Percentiles rank a stretch among this genome's conserved stretches.
Evolutionary conservation across 2,113 vertebrate species (phyloP).

Genomic region (Coturnix japonica): DNA sequence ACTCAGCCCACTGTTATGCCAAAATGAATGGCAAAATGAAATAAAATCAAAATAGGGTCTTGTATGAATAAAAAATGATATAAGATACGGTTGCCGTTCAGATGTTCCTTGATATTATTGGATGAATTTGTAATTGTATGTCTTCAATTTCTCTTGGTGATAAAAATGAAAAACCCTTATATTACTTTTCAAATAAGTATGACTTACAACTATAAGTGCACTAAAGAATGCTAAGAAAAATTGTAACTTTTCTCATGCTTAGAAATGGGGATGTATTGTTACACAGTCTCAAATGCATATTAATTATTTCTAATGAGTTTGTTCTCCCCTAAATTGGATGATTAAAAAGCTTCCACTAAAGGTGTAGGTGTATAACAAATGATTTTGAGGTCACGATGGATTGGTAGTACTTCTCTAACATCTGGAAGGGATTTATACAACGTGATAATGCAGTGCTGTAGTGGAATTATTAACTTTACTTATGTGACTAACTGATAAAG

Average conservation of each 20-base stretch:
- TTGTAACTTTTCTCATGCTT: background rate
- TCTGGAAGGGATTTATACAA: conserved; percentile 16
- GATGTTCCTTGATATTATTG: background rate
- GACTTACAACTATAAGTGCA: background rate
- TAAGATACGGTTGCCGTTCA: background rate
- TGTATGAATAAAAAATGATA: background rate
- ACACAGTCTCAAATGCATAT: background rate
- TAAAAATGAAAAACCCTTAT: background rate
- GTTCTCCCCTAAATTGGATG: background rate
- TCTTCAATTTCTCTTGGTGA: background rate
- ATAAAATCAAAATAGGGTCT: background rate
- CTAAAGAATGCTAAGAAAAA: background rate
- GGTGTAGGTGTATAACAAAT: background rate
- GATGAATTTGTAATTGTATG: background rate
- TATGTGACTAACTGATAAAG: conserved; percentile 31
- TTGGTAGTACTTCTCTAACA: background rate
- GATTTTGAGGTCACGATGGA: background rate
- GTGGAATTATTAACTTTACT: conserved; percentile 25
- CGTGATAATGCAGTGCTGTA: background rate
- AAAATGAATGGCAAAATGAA: background rate
- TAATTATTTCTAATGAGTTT: background rate
- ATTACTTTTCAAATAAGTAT: background rate
- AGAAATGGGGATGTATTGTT: background rate
- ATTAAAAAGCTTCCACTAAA: background rate
- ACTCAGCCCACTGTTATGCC: background rate